phyloP scores from a whole-genome alignment of 2,888 invertebrate genomes.

The Amblyjoppa proteus region DNA sequence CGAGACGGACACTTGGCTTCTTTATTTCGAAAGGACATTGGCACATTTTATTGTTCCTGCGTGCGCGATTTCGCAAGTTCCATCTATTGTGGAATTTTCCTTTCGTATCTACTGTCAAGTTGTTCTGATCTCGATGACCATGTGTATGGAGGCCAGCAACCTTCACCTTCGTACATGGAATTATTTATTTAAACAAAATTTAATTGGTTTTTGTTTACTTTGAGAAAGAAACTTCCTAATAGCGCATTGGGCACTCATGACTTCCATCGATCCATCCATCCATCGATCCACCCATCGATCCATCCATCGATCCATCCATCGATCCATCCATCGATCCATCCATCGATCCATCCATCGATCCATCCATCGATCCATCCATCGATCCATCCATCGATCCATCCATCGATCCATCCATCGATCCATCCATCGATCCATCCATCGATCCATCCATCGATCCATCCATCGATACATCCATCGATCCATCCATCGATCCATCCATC shows the following conservation, averaged over 20 bases:
- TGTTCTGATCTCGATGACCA: conserved; percentile 11
- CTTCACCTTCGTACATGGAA: neutral
- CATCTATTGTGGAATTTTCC: neutral
- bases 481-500: too few relatives aligned
- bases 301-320: too few relatives aligned
- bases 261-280: too few relatives aligned
- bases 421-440: too few relatives aligned
- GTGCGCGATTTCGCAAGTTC: conserved; percentile 26
- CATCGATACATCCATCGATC: too few relatives aligned
- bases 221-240: neutral
- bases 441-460: too few relatives aligned
- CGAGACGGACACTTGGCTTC: neutral
- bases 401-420: too few relatives aligned
- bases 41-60: conserved; percentile 24
- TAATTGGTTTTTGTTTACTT: neutral
- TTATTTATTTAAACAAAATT: neutral
- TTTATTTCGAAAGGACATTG: conserved; percentile 31
- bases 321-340: too few relatives aligned
- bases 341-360: too few relatives aligned
- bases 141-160: neutral
- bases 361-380: too few relatives aligned
- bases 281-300: too few relatives aligned
- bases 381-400: too few relatives aligned
- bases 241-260: neutral
- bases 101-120: neutral